A percentile compares a stretch with the other conserved stretches of the same genome.
Conservation (phyloP, 2,797 vertebrate genomes). For the Falco concolor region DNA sequence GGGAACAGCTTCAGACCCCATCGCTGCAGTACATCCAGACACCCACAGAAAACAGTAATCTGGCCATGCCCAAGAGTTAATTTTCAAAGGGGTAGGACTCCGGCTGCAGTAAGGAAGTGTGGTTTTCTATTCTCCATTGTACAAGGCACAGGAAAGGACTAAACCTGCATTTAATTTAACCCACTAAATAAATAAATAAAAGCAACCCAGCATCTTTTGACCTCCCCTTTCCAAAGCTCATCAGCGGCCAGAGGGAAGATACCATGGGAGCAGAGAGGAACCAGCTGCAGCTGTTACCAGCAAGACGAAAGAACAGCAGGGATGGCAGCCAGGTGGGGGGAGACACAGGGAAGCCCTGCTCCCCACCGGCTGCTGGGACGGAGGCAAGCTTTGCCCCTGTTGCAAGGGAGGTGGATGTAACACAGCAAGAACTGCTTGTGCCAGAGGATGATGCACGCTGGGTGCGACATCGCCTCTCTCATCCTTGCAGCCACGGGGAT, state of each 20-base stretch:
- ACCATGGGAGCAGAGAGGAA: not conserved
- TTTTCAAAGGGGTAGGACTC: not conserved
- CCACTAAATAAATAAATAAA: not conserved
- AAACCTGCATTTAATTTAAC: not conserved
- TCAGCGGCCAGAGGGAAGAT: not conserved
- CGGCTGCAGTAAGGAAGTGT: not conserved
- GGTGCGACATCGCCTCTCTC: not conserved
- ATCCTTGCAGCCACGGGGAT: rapidly evolving
- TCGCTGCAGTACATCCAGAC: not conserved
- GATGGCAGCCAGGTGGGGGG: not conserved
- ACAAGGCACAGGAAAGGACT: not conserved
- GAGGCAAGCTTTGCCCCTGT: rapidly evolving
- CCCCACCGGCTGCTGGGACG: not conserved
- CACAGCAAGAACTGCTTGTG: not conserved
- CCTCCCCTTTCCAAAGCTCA: not conserved
- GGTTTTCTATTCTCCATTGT: not conserved
- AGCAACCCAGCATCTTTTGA: not conserved
- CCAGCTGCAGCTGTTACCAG: not conserved
- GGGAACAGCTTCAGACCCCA: not conserved
- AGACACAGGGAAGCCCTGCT: not conserved
- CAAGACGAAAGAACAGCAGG: not conserved
- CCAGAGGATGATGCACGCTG: rapidly evolving
- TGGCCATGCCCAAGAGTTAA: not conserved
- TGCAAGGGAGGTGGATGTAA: not conserved
- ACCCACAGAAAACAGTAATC: not conserved